Evolutionary conservation across 2,113 vertebrate species (phyloP).

Genomic region (Oreotrochilus melanogaster): DNA sequence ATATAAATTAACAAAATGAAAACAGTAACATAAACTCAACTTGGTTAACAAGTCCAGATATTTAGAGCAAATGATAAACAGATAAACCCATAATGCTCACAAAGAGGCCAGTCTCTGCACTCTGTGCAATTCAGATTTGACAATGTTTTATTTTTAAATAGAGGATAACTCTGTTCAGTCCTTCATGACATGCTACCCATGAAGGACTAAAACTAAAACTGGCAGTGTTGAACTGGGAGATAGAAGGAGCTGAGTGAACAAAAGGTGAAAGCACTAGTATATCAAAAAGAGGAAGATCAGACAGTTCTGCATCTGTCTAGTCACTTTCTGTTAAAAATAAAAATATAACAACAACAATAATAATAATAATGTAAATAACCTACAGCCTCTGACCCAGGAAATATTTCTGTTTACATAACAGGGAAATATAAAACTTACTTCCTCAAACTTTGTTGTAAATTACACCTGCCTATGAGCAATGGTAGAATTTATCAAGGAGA

Average conservation of each 20-base stretch:
- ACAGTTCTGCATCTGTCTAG: neutral
- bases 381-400: neutral
- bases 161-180: neutral
- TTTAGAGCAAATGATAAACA: neutral
- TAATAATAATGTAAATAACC: neutral
- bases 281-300: neutral
- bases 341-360: no score
- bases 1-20: constrained; percentile 17
- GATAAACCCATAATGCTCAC: neutral
- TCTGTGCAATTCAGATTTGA: neutral
- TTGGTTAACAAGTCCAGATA: constrained; percentile 22
- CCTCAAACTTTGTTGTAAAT: neutral
- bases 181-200: neutral
- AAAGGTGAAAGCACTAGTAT: neutral
- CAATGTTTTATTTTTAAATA: neutral
- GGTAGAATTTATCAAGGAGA: neutral
- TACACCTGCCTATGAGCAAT: neutral
- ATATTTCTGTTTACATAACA: neutral
- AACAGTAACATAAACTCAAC: constrained; percentile 9
- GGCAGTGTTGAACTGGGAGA: neutral
- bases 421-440: neutral
- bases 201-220: neutral
- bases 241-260: neutral
- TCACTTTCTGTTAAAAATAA: neutral
- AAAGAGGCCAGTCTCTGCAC: neutral